These are phyloP conservation scores for Apodemia duryi DNA, from an alignment of 2,888 invertebrate species.

Conservation along the genomic window DNA sequence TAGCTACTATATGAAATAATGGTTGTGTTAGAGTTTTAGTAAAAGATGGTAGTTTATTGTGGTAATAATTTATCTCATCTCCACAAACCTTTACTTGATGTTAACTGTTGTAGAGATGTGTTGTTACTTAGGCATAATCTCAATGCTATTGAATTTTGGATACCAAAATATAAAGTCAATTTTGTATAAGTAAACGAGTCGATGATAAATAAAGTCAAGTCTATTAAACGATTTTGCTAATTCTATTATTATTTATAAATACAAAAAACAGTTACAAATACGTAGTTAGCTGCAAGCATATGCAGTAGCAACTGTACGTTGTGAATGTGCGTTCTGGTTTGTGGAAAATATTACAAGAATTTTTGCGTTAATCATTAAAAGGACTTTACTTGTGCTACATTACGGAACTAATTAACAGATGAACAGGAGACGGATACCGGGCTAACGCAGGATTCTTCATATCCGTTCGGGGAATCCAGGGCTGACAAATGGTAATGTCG, in stretches of 20 bases:
- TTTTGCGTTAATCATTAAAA: no score
- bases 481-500: conserved; percentile 46
- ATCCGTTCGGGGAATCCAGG: conserved; percentile 45
- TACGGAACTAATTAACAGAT: conserved; percentile 17
- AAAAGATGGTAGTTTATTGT: conserved; percentile 15
- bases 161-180: conserved; percentile 19
- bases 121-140: conserved; percentile 18
- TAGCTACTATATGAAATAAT: conserved; percentile 7
- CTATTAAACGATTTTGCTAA: not conserved
- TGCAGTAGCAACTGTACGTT: no score
- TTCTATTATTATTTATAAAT: not conserved
- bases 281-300: no score
- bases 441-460: conserved; percentile 44
- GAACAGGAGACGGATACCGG: conserved; percentile 22
- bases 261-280: no score
- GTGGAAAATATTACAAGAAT: no score
- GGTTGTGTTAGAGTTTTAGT: conserved; percentile 17
- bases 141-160: conserved; percentile 22
- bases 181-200: conserved; percentile 1
- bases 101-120: conserved; percentile 18
- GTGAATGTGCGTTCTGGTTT: no score
- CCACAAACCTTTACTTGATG: conserved; percentile 18
- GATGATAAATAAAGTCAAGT: conserved; percentile 12
- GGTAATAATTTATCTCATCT: conserved; percentile 24
- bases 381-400: not conserved